Conservation (phyloP, 2,797 vertebrate species). For the Synanceia verrucosa region DNA sequence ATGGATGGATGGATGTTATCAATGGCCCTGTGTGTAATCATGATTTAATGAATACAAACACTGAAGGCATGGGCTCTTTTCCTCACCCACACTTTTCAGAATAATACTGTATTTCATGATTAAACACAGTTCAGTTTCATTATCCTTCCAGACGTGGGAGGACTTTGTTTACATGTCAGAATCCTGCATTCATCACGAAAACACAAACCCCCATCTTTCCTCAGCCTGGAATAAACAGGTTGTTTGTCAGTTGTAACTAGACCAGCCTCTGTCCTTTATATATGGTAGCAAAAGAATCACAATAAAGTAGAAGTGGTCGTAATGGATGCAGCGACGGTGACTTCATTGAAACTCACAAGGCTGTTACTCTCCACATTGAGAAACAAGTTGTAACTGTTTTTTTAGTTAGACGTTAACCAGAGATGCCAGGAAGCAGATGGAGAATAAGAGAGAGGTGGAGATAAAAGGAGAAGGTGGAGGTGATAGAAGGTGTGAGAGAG, state of each 20-base stretch:
- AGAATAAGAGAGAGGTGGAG: neutral
- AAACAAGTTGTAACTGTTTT: neutral
- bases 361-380: neutral
- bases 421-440: neutral
- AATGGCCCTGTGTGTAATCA: neutral
- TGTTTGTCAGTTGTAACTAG: neutral
- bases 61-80: neutral
- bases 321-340: neutral
- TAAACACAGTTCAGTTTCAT: neutral
- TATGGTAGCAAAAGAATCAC: neutral
- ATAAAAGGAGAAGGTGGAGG: neutral
- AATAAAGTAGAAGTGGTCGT: neutral
- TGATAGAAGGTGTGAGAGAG: neutral
- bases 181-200: neutral
- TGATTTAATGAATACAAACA: neutral
- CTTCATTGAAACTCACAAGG: neutral
- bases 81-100: neutral
- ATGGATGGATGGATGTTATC: too few species aligned
- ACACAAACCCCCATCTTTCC: neutral
- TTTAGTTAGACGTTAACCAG: neutral
- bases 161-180: neutral
- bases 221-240: neutral
- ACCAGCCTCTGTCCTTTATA: neutral
- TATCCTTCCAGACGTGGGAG: neutral
- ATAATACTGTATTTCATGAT: neutral